A percentile compares a stretch with the other conserved stretches of the same genome.
phyloP scores from a whole-genome alignment of 2,888 invertebrate genomes.

The Ecdyonurus torrentis region DNA sequence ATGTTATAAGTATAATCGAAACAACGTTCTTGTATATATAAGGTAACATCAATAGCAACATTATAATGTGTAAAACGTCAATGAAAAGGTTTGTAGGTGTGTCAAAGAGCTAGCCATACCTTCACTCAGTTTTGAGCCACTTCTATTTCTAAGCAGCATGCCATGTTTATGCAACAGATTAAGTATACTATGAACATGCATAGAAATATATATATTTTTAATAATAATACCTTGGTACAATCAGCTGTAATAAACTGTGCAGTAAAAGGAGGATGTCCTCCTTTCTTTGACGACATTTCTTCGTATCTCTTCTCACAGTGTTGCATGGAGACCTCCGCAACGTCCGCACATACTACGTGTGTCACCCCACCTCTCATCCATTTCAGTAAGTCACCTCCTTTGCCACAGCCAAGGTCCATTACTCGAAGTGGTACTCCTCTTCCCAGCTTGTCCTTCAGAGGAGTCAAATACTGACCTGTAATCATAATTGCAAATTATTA shows the following conservation, averaged over 20 bases:
- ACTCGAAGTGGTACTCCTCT: constrained; percentile 53
- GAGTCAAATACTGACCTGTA: constrained; percentile 38
- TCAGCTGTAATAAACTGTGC: constrained; percentile 89
- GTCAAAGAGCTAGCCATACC: no score
- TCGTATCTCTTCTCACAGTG: constrained; percentile 72
- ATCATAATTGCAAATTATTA: constrained; percentile 9
- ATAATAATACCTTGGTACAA: constrained; percentile 58
- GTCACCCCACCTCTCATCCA: constrained; percentile 74
- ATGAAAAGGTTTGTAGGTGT: no score
- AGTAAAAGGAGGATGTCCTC: constrained; percentile 20
- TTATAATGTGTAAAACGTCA: no score
- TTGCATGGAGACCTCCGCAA: constrained; percentile 80
- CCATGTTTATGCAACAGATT: no score
- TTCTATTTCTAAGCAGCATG: no score
- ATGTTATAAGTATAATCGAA: no score
- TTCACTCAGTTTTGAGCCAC: no score
- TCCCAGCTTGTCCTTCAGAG: constrained; percentile 39
- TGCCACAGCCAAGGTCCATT: constrained; percentile 93
- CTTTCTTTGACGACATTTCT: constrained; percentile 35
- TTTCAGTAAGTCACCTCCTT: constrained; percentile 96
- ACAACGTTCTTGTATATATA: no score
- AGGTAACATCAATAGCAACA: no score
- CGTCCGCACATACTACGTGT: constrained; percentile 79
- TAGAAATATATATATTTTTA: no score
- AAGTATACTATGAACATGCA: no score